Base-by-base conservation (phyloP, 2,797 vertebrate species). In the Ficedula albicollis region DNA sequence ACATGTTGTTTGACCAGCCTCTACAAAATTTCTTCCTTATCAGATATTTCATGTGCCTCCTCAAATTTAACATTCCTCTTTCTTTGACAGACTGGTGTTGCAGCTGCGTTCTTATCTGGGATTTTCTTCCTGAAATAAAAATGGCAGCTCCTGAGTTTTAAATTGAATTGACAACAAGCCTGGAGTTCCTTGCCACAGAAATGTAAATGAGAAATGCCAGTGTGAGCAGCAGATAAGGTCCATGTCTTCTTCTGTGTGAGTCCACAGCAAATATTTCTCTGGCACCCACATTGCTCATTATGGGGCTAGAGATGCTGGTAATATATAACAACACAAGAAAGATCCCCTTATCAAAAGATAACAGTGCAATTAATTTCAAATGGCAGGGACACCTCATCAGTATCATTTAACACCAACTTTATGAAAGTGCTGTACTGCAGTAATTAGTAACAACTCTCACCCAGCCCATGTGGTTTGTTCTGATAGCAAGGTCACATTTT, bases 191-290 rank as follows among this genome's bases (percentile, higher is more conserved):
- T 52, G 48, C 48, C 39, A 69, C 63, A 34, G 51, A 79, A 89
- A 87, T 86, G 49, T 36, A 81, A 88, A 84, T 64, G 52, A 73
- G 58, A 44, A 48, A 18, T 68, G 51, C 13, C 26, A 11, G 32
- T 87, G 84, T 62, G 84, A 88, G 68, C 49, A 70, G 55, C 81
- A 79, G 87, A 92, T 92, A 95, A 94, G 23, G 74, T 49, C 91
- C 49, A 4, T 19, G 48, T 81, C 58, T 72, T 85, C 88, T 68
- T 73, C 82, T 73, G 7, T 70, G 54, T 21, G 44, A 62, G 30
- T 9, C 46, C 52, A 73, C 39, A 82, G 76, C 48, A 93, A 59
- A 79, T 90, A 77, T 82, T 96, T 91, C 55, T 80, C 44, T 72
- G 76, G 46, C 63, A 11, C 32, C 82, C 41, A 9, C 16, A 0